Conservation (phyloP, 2,113 vertebrate species). For the Xiphophorus maculatus region DNA sequence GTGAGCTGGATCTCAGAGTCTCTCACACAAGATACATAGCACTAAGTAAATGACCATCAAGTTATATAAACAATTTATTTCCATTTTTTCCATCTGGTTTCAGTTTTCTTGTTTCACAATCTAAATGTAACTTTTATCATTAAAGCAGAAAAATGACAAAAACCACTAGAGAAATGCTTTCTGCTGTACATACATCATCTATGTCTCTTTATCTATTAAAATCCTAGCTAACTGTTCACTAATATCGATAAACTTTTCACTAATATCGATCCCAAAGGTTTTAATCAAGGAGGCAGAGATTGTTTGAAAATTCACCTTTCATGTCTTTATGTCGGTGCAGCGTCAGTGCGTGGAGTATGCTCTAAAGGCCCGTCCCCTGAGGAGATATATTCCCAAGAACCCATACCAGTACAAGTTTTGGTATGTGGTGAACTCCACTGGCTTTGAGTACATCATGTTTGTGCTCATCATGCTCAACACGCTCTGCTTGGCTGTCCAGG, state of each 20-base stretch:
- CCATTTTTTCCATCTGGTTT: not conserved
- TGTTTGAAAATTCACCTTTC: not conserved
- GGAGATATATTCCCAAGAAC: constrained; percentile 98
- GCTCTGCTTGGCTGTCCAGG: constrained; percentile 98
- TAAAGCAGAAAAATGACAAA: not conserved
- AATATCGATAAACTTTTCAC: not conserved
- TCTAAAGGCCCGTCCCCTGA: constrained; percentile 92
- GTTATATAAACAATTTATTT: not conserved
- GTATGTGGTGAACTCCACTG: constrained; percentile 99
- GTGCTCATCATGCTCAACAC: constrained; percentile 99
- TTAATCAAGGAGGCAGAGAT: not conserved
- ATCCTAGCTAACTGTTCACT: not conserved
- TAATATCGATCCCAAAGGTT: no score
- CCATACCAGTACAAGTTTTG: constrained; percentile 99
- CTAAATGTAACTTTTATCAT: no score
- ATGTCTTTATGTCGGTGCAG: constrained; percentile 71
- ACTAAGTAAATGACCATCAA: not conserved
- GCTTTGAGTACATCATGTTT: constrained; percentile 99
- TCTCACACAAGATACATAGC: not conserved
- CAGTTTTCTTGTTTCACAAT: not conserved
- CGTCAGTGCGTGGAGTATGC: constrained; percentile 99
- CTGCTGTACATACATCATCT: no score
- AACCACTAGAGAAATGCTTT: no score
- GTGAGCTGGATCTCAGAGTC: not conserved
- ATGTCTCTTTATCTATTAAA: not conserved